Conservation (phyloP, 1,140 invertebrate species). For the Physella acuta region DNA sequence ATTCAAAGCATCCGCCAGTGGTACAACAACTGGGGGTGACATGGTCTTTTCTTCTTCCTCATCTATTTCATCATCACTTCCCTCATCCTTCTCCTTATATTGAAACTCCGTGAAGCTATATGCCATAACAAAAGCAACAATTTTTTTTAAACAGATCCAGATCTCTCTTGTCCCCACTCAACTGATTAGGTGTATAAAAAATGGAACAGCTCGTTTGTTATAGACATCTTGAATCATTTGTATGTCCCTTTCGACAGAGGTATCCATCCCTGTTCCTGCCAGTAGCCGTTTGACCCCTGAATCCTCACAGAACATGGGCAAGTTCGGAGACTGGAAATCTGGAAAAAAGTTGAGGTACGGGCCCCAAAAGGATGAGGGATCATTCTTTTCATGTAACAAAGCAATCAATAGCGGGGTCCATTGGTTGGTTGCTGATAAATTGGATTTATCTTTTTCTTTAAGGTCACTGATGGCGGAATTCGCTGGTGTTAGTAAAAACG, state of each 20-base stretch:
- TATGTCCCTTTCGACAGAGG: slow-evolving; percentile 49
- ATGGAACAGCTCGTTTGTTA: slow-evolving; percentile 49
- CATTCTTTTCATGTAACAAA: slow-evolving; percentile 56
- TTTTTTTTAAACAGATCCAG: slow-evolving; percentile 58
- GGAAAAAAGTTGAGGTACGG: slow-evolving; percentile 59
- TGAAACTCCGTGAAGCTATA: slow-evolving; percentile 61
- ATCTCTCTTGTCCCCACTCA: slow-evolving; percentile 35
- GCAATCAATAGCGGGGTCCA: slow-evolving; percentile 56
- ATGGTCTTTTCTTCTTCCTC: slow-evolving; percentile 34
- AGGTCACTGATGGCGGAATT: slow-evolving; percentile 46
- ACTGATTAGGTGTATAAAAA: too few relatives aligned
- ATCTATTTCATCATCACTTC: slow-evolving; percentile 32
- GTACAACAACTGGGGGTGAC: slow-evolving; percentile 58
- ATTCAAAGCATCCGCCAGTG: slow-evolving; percentile 60
- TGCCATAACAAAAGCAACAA: slow-evolving; percentile 62
- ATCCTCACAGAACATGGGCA: slow-evolving; percentile 61
- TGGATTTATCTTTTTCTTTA: slow-evolving; percentile 38
- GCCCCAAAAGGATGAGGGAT: slow-evolving; percentile 55
- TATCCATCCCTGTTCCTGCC: slow-evolving; percentile 46
- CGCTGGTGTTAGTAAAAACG: slow-evolving; percentile 40
- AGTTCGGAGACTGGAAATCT: slow-evolving; percentile 54
- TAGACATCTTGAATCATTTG: slow-evolving; percentile 52
- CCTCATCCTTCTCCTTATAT: slow-evolving; percentile 4
- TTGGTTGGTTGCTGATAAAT: slow-evolving; percentile 48
- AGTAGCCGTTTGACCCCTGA: slow-evolving; percentile 42